phyloP scores from a whole-genome alignment of 2,888 invertebrate species.

The Erynnis tages region DNA sequence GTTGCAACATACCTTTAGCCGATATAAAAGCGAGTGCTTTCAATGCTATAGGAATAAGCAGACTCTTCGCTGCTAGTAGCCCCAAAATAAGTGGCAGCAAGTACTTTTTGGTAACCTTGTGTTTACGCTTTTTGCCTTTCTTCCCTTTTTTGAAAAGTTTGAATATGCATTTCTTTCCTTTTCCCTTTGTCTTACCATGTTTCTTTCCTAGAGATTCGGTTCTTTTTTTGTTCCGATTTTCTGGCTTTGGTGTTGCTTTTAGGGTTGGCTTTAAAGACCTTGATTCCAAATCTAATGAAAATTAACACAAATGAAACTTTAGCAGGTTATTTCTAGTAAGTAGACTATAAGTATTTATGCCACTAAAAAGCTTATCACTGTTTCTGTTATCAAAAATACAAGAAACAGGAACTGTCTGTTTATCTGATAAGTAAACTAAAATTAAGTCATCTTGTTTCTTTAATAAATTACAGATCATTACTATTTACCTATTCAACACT shows the following conservation, averaged over 20 bases:
- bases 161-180: slow-evolving; percentile 60
- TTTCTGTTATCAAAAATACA: too few species aligned
- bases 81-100: slow-evolving; percentile 84
- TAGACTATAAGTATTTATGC: too few species aligned
- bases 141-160: slow-evolving; percentile 54
- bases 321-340: too few species aligned
- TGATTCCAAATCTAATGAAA: not conserved
- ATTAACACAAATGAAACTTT: too few species aligned
- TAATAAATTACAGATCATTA: too few species aligned
- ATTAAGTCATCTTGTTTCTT: too few species aligned
- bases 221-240: slow-evolving; percentile 29
- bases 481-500: too few species aligned
- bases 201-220: slow-evolving; percentile 30
- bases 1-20: slow-evolving; percentile 66
- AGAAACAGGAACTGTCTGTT: too few species aligned
- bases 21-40: slow-evolving; percentile 86
- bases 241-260: slow-evolving; percentile 26
- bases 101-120: slow-evolving; percentile 75
- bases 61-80: slow-evolving; percentile 83
- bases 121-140: slow-evolving; percentile 41
- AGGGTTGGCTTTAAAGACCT: slow-evolving; percentile 19
- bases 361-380: too few species aligned
- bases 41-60: slow-evolving; percentile 85
- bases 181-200: slow-evolving; percentile 42
- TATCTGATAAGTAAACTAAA: too few species aligned